Percentiles rank a stretch among this genome's conserved stretches.
phyloP scores from a whole-genome alignment of 2,888 invertebrate species.

The Adela reaumurella region DNA sequence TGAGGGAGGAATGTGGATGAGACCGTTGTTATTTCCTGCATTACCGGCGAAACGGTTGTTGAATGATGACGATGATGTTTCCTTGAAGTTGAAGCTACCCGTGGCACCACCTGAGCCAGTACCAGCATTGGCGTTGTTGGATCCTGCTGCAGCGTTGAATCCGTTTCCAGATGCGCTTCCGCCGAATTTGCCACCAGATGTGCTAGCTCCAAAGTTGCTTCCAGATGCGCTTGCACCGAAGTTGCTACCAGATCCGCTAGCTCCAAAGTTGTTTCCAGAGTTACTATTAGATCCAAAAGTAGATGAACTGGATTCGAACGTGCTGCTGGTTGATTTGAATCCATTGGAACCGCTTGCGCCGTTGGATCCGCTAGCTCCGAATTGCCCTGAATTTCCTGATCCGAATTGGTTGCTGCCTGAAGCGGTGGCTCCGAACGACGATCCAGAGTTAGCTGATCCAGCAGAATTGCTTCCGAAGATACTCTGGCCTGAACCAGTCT shows the following conservation, averaged over 20 bases:
- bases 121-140: neutral
- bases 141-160: neutral
- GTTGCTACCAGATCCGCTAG: neutral
- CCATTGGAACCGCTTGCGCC: constrained; percentile 7
- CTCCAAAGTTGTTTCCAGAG: constrained; percentile 6
- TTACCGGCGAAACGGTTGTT: neutral
- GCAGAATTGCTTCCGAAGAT: constrained; percentile 10
- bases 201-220: too few species aligned
- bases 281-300: constrained; percentile 12
- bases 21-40: neutral
- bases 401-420: neutral
- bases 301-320: constrained; percentile 10
- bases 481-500: constrained; percentile 19
- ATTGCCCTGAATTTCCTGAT: constrained; percentile 6
- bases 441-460: constrained; percentile 7
- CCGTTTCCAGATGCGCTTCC: neutral
- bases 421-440: constrained; percentile 7
- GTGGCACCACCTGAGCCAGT: neutral
- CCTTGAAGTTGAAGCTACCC: constrained; percentile 9
- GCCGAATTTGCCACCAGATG: neutral
- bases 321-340: constrained; percentile 13
- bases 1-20: constrained; percentile 8
- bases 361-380: constrained; percentile 11
- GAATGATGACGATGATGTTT: constrained; percentile 2
- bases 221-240: too few species aligned